Base-by-base conservation (phyloP, 2,888 invertebrate genomes). In the Acleris cristana region DNA sequence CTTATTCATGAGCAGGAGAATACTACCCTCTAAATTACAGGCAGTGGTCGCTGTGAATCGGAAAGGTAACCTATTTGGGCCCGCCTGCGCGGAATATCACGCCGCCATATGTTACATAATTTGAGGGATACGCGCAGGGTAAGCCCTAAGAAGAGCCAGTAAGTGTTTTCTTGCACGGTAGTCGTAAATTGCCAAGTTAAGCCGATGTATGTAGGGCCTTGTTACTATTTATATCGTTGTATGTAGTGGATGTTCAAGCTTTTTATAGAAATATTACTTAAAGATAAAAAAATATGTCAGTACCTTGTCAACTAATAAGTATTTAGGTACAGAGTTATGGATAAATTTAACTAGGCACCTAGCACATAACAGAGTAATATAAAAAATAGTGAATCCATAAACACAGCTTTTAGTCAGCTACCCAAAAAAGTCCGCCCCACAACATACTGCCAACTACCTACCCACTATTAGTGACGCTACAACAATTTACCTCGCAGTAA, bases 1-100 rank as follows among this genome's bases (percentile, higher is more conserved):
- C 87, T 84, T 90, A 91, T 91, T 91, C 91, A 92, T 91, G 91
- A 88, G 85, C 85, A 82, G 78, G 86, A 86, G 86, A 87, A 87
- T 85, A 84, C 84, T 79, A 81, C 83, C 83, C 83, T 78, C 80
- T 82, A 84, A 86, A 90, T 91, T 90, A 90, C 89, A 89, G 88
- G 82, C 83, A 79, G 80, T 82, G 84, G 84, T 86, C 84, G 84
- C 84, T 81, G 77, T 85, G 87, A 87, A 90, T 89, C 83, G 85
- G 81, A 87, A 88, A 88, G 88, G 89, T 89, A 85, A 82, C 86
- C 83, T 83, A 83, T 83, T 86, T 80, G 83, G 82, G 80, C 77
- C 80, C 79, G 79, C 78, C 84, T 74, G 80, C 76, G 81, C 84
- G 79, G 87, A 86, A 86, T 88, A 87, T 85, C 82, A 84, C 79